Conservation (phyloP, 2,113 vertebrate species). For the Mustela nigripes region DNA sequence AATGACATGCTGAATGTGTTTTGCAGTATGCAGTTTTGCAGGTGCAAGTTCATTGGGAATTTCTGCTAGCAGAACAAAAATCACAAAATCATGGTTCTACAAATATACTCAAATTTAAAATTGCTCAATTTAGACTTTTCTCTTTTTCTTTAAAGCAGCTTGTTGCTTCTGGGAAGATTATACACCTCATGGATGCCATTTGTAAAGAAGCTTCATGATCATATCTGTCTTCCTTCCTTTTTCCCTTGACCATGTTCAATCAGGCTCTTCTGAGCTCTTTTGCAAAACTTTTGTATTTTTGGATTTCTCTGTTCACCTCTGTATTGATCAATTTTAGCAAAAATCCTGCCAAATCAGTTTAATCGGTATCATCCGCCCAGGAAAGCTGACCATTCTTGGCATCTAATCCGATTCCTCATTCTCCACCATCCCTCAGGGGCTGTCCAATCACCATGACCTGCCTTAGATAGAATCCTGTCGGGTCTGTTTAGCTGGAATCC, state of each 20-base stretch:
- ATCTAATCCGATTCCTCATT: neutral
- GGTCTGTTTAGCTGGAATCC: neutral
- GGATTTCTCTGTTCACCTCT: neutral
- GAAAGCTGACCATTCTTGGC: neutral
- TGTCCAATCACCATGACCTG: too few relatives aligned
- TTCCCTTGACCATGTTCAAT: neutral
- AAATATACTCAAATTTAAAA: constrained; percentile 32
- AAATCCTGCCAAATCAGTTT: neutral
- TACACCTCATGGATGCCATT: neutral
- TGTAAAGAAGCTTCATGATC: constrained; percentile 10
- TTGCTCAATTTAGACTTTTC: neutral
- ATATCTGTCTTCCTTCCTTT: neutral
- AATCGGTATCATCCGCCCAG: neutral
- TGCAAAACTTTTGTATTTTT: neutral
- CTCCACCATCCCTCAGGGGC: neutral
- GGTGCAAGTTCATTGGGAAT: constrained; percentile 35
- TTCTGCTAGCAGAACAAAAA: constrained; percentile 46
- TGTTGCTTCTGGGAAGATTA: neutral
- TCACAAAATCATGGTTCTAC: neutral
- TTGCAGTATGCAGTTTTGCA: neutral
- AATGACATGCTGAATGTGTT: neutral
- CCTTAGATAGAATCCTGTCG: neutral
- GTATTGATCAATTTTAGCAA: neutral
- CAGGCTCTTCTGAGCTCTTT: neutral
- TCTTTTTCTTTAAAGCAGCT: neutral